phyloP scores from a whole-genome alignment of 2,888 invertebrate genomes.

The Deroplatys truncata region DNA sequence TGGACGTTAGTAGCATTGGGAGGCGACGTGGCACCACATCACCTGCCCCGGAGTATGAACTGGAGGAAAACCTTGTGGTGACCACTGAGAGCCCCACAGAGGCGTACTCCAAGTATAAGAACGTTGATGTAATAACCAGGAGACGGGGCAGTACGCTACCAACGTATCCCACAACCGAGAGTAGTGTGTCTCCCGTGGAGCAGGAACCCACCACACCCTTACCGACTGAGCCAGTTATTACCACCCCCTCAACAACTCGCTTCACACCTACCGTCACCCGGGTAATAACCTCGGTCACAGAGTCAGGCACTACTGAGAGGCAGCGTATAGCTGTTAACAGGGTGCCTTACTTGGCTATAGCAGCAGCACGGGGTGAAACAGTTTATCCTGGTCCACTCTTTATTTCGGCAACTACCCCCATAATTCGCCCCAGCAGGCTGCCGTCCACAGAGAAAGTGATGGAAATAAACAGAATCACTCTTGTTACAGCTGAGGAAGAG shows the following conservation, averaged over 20 bases:
- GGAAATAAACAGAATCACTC: slow-evolving; percentile 26
- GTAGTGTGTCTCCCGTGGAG: not conserved
- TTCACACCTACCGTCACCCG: slow-evolving; percentile 42
- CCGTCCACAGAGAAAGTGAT: slow-evolving; percentile 24
- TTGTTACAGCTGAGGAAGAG: slow-evolving; percentile 24
- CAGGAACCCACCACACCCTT: slow-evolving; percentile 11
- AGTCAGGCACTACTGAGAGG: slow-evolving; percentile 46
- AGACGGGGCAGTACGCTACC: not conserved
- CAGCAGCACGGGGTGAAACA: slow-evolving; percentile 1
- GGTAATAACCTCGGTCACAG: slow-evolving; percentile 47
- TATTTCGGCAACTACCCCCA: not conserved
- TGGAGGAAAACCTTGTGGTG: not conserved
- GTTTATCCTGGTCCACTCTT: not conserved
- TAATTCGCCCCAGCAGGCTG: not conserved
- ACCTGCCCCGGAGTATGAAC: not conserved
- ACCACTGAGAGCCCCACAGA: not conserved
- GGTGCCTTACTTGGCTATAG: slow-evolving; percentile 18
- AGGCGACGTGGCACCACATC: not conserved
- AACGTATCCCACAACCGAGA: not conserved
- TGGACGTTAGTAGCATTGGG: not conserved
- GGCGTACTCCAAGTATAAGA: not conserved
- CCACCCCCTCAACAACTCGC: slow-evolving; percentile 25
- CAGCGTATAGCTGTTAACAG: slow-evolving; percentile 40
- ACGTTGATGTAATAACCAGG: not conserved
- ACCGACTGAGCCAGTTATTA: not conserved